These are phyloP conservation scores for Parambassis ranga DNA, from an alignment of 2,797 vertebrate species.

Conservation along the genomic window DNA sequence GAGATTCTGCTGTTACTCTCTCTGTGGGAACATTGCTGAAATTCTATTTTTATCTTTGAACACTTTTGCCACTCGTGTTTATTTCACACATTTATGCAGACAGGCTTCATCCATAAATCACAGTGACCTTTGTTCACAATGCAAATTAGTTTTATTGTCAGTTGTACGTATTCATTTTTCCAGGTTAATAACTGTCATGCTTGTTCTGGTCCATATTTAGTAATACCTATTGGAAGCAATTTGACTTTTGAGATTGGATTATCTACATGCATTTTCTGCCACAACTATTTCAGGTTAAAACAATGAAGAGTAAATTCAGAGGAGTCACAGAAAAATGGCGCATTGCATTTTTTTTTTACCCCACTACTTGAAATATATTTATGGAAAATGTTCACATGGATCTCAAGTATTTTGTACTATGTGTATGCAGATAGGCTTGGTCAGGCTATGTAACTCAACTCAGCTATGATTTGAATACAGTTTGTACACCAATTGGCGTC, in stretches of 20 bases:
- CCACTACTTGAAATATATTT: constrained; percentile 74
- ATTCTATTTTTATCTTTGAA: constrained; percentile 9
- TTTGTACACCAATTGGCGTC: constrained; percentile 32
- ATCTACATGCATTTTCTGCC: constrained; percentile 61
- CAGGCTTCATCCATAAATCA: constrained; percentile 48
- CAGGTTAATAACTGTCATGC: constrained; percentile 63
- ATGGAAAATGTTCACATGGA: constrained; percentile 27
- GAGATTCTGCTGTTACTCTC: constrained; percentile 8
- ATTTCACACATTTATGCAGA: constrained; percentile 58
- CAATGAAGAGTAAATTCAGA: constrained; percentile 66
- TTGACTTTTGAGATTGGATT: constrained; percentile 71
- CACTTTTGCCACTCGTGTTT: constrained; percentile 41
- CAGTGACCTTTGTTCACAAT: constrained; percentile 54
- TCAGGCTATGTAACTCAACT: constrained; percentile 26
- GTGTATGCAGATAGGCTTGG: constrained; percentile 68
- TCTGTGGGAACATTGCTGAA: constrained; percentile 10
- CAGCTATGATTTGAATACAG: constrained; percentile 62
- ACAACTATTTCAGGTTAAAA: constrained; percentile 68
- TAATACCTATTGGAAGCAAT: constrained; percentile 65
- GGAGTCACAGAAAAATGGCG: constrained; percentile 54
- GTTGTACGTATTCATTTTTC: constrained; percentile 34
- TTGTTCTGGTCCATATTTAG: constrained; percentile 60
- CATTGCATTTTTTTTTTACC: constrained; percentile 63
- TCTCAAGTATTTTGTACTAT: constrained; percentile 39
- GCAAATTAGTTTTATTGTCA: constrained; percentile 66